Conservation (phyloP, 2,888 invertebrate genomes). For the Oligia fasciuncula region DNA sequence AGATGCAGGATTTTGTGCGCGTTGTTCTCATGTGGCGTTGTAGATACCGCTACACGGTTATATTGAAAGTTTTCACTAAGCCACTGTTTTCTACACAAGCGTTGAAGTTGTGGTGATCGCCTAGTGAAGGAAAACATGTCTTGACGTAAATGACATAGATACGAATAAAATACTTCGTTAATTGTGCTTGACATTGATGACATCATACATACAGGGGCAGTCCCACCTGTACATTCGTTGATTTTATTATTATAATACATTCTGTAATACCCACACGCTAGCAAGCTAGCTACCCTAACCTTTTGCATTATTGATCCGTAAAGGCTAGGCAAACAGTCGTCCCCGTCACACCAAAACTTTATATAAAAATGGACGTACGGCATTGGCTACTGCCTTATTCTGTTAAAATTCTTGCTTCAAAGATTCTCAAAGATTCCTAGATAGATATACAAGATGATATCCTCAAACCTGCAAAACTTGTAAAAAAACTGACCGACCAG, state of each 20-base stretch:
- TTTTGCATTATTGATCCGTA: constrained; percentile 14
- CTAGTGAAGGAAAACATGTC: background rate
- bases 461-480: background rate
- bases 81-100: background rate
- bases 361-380: background rate
- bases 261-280: background rate
- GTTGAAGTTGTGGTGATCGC: background rate
- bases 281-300: background rate
- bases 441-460: background rate
- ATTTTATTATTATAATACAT: constrained; percentile 3
- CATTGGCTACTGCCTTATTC: background rate
- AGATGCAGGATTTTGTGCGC: too few species aligned
- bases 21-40: too few species aligned
- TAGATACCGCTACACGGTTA: too few species aligned
- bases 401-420: background rate
- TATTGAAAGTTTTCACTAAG: background rate
- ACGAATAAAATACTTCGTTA: background rate
- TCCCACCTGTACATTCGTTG: constrained; percentile 26
- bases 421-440: background rate
- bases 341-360: background rate
- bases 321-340: background rate
- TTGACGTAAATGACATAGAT: background rate
- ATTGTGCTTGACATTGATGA: background rate
- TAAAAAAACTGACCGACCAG: background rate
- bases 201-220: constrained; percentile 14